Evolutionary conservation across 2,797 vertebrate species (phyloP).

Genomic region (Etheostoma perlongum): DNA sequence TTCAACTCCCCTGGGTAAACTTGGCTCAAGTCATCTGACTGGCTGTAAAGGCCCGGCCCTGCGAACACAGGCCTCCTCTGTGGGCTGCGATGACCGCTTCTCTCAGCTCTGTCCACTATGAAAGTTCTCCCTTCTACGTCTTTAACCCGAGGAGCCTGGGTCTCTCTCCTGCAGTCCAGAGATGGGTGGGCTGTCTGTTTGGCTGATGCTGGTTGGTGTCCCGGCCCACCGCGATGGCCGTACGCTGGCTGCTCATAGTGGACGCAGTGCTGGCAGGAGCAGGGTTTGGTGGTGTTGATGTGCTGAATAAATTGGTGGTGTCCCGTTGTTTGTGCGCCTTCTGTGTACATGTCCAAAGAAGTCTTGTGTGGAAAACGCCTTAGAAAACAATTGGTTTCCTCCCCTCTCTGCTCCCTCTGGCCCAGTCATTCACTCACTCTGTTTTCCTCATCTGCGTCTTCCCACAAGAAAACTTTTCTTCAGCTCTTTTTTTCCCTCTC

Average conservation of each 20-base stretch:
- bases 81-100: conserved; percentile 71
- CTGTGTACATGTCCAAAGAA: conserved; percentile 85
- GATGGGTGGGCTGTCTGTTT: conserved; percentile 69
- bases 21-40: conserved; percentile 64
- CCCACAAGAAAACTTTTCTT: conserved; percentile 81
- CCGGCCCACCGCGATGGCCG: conserved; percentile 45
- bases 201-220: conserved; percentile 53
- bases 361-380: conserved; percentile 73
- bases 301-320: conserved; percentile 68
- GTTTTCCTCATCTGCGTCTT: conserved; percentile 86
- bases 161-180: conserved; percentile 63
- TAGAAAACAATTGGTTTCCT: conserved; percentile 80
- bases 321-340: conserved; percentile 74
- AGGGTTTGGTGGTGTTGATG: conserved; percentile 48
- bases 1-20: conserved; percentile 71
- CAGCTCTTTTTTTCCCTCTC: conserved; percentile 64
- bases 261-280: conserved; percentile 73
- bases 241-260: conserved; percentile 57
- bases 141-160: conserved; percentile 62
- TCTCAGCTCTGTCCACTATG: conserved; percentile 63
- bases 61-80: conserved; percentile 82
- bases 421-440: conserved; percentile 83
- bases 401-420: conserved; percentile 69
- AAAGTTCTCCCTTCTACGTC: conserved; percentile 65
- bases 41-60: conserved; percentile 63